Evolutionary conservation across 2,797 vertebrate species (phyloP).

Genomic region (Hafferia zeledoni): DNA sequence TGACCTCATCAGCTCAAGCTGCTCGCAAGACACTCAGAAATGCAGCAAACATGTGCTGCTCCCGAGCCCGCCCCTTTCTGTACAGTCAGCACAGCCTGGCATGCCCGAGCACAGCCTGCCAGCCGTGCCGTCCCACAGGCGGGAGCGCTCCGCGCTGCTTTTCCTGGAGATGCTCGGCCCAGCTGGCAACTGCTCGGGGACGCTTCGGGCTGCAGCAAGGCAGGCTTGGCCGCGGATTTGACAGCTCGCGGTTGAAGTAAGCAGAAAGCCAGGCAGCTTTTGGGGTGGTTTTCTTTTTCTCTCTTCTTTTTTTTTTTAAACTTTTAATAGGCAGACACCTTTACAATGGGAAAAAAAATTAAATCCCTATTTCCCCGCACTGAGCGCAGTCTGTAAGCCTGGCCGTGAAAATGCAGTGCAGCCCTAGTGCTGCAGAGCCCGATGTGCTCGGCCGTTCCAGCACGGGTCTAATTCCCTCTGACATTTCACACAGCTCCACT

Average conservation of each 20-base stretch:
- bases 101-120: constrained; percentile 13
- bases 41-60: background rate
- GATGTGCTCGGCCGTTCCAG: constrained; percentile 13
- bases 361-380: background rate
- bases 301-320: background rate
- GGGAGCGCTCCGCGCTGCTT: background rate
- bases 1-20: constrained; percentile 25
- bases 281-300: background rate
- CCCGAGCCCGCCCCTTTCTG: background rate
- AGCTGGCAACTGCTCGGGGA: background rate
- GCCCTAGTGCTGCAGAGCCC: constrained; percentile 19
- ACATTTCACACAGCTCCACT: constrained; percentile 74
- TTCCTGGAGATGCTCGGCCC: constrained; percentile 4
- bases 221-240: background rate
- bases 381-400: background rate
- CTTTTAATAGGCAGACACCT: background rate
- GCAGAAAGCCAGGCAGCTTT: background rate
- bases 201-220: background rate
- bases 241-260: background rate
- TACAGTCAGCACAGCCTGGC: constrained; percentile 51
- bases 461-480: constrained; percentile 72
- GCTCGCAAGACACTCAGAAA: constrained; percentile 1
- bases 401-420: background rate
- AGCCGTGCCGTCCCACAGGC: background rate
- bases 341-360: background rate